These are phyloP conservation scores for Manis javanica DNA, from an alignment of 2,797 vertebrate genomes.

Conservation along the genomic window DNA sequence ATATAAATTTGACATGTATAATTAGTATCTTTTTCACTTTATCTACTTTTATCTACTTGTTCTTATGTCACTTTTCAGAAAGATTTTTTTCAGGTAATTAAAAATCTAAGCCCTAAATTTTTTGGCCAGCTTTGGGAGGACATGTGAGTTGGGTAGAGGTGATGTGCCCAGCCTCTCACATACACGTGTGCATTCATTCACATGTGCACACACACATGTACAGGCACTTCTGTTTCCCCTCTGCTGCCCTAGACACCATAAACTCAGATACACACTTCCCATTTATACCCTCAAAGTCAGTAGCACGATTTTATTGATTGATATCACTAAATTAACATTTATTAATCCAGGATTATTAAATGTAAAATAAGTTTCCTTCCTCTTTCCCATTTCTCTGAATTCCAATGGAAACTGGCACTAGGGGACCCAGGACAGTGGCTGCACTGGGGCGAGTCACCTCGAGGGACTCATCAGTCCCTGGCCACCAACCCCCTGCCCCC, in stretches of 20 bases:
- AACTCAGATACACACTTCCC: not conserved
- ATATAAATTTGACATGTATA: not conserved
- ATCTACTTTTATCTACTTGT: not conserved
- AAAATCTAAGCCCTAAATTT: not conserved
- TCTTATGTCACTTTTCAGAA: conserved; percentile 10
- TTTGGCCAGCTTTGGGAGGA: not conserved
- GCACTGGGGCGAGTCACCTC: accelerated
- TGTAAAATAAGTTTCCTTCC: not conserved
- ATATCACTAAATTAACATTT: not conserved
- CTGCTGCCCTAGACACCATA: not conserved
- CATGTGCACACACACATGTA: accelerated
- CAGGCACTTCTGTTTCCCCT: not conserved
- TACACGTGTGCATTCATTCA: accelerated
- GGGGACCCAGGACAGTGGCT: not conserved
- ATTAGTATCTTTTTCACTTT: not conserved
- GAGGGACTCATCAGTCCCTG: not conserved
- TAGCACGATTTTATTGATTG: conserved; percentile 37
- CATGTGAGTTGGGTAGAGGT: not conserved
- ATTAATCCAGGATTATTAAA: not conserved
- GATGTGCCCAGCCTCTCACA: too few relatives aligned
- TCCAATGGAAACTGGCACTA: not conserved
- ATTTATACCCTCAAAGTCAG: not conserved
- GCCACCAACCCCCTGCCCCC: too few relatives aligned
- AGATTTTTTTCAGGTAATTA: not conserved
- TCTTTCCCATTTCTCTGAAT: not conserved